A percentile compares a stretch with the other conserved stretches of the same genome.
These are phyloP conservation scores for Chrysotoxum bicinctum DNA, from an alignment of 2,888 invertebrate genomes.

Conservation along the genomic window DNA sequence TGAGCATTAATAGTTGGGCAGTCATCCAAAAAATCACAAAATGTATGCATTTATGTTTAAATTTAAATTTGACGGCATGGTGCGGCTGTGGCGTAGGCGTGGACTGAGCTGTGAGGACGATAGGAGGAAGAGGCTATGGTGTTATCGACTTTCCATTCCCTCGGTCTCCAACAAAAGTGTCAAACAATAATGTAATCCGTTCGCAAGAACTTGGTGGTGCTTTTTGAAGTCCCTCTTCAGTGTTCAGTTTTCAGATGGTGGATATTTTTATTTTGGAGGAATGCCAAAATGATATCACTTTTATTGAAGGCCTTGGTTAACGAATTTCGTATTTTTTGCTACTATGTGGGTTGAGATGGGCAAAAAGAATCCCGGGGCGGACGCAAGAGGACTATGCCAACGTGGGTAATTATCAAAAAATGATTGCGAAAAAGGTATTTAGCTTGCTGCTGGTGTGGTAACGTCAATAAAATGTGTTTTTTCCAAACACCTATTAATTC, in stretches of 20 bases:
- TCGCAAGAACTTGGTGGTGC: background rate
- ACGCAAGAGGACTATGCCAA: background rate
- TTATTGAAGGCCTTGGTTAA: conserved; percentile 45
- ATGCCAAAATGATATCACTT: conserved; percentile 45
- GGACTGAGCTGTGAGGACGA: background rate
- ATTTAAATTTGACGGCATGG: conserved; percentile 10
- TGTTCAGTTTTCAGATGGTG: background rate
- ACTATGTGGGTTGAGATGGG: background rate
- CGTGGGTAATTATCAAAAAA: conserved; percentile 20
- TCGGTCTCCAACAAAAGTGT: background rate
- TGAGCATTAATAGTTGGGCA: conserved; percentile 55
- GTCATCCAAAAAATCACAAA: conserved; percentile 39
- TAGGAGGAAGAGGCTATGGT: background rate
- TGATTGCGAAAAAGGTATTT: background rate
- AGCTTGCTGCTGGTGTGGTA: background rate
- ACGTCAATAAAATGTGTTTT: background rate
- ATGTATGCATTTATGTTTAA: conserved; percentile 36
- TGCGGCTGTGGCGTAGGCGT: background rate
- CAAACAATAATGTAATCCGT: conserved; percentile 4
- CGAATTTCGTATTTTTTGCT: conserved; percentile 24
- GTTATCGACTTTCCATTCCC: conserved; percentile 7
- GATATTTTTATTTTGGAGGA: conserved; percentile 32
- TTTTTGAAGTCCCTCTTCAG: background rate
- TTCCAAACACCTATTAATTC: background rate
- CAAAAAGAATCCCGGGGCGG: background rate